Base-by-base conservation (phyloP, 2,113 vertebrate species). In the Lasiurus cinereus region DNA sequence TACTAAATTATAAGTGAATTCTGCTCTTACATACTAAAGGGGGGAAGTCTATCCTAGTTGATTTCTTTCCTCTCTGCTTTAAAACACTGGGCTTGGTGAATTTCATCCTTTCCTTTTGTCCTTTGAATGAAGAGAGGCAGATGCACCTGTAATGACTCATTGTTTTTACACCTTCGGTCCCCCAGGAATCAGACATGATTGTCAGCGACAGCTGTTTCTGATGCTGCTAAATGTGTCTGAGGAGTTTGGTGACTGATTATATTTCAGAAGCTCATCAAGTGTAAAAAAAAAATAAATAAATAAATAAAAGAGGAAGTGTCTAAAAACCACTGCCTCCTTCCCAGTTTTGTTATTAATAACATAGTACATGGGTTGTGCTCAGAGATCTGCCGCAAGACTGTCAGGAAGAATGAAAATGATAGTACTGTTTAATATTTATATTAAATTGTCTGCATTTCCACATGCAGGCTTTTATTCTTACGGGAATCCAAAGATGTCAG, bases 61-160 rank as follows among this genome's bases (percentile, higher is more conserved):
- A 88, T 89, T 50, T 39, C 13, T 22, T 66, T 80, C 56, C 43
- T 83, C 88, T 95, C 73, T 94, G 39, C 69, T 91, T 92, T 85
- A 67, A 89, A 91, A 95, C 19, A 69, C 39, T 64, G 39, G 11
- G 27, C 31, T 43, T 82, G 73, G 39, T 93, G 70, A 72, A 84
- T 95, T 86, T 36, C 27, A 39, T 87, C 46, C 27, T 29, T 95
- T 96, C 19, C 36, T 78, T 70, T 54, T 80, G 24, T 82, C 29
- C 59, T 95, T 62, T 94, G 93, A 84, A 76, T 91, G 59, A 89
- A 80, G 78, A 50, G 54, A 93, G 22, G 15, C 89, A 88, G 73
- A 5, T 0, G 0, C 64, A 85, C 85, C 92, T 96, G 89, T 29
- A 70, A 89, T 96, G 88, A 96, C 33, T 96, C 88, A 95, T 31